Evolutionary conservation across 2,888 invertebrate species (phyloP), one percentile per base, ranked within the genome.

Genomic region (Noctua comes): DNA sequence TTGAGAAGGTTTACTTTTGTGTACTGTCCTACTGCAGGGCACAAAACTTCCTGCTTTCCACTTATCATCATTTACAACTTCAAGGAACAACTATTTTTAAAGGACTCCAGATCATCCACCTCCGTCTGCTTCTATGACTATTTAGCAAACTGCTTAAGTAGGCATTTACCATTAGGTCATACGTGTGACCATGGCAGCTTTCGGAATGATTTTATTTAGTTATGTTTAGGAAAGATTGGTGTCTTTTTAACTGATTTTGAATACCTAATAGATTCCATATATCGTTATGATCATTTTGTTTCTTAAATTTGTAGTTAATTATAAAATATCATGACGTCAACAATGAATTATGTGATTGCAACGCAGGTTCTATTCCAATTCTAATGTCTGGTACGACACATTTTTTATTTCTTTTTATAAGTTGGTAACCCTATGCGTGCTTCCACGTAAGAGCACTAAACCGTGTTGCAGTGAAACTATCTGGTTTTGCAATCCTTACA

Each of bases 401-500:
- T 21, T 82, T 73, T 48, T 16, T 16, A 43, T 43, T 48, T 10
- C 13, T n/a, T n/a, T 4, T 27, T 27, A 36, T 64, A 82, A 71
- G 51, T 76, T 70, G 88, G 65, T 80, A 88, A 68, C 87, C 84
- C 88, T 86, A 62, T 68, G 48, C 46, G 64, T 75, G 40, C 43
- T 69, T 78, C 80, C 72, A 88, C 88, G 88, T 91, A 90, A 90
- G 84, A 88, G 80, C 85, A 82, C 86, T 88, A 86, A 85, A 83
- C 75, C 83, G 72, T 74, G 48, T 82, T 84, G 77, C 71, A 85
- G 82, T 88, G 84, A 86, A 88, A 84, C 87, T 86, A 76, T 78
- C 87, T 88, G 74, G 85, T 90, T 90, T 90, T 89, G 87, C 85
- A 91, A 91, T 86, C 31, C 68, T 78, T 65, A 76, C 72, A 85